Conservation (phyloP, 2,888 invertebrate species). For the Masnerella sp. region DNA sequence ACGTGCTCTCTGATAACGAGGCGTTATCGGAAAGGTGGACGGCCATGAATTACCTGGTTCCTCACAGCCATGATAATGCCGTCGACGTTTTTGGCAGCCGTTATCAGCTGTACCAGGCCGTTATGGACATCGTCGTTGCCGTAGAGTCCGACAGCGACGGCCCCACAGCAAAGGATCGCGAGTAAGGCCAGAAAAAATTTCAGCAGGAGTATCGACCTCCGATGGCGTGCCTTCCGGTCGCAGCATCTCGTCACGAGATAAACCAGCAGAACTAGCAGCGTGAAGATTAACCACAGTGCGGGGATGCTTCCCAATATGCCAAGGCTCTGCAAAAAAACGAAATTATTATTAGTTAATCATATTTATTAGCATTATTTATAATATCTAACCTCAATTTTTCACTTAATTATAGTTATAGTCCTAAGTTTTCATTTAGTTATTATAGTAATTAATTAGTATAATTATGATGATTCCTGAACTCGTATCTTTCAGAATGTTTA, state of each 20-base stretch:
- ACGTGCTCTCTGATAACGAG: background rate
- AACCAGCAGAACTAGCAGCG: constrained; percentile 91
- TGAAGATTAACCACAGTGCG: constrained; percentile 94
- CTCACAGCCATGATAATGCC: constrained; percentile 87
- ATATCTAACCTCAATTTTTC: too few species aligned
- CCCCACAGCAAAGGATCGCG: constrained; percentile 92
- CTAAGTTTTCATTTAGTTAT: too few species aligned
- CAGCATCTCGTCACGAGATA: constrained; percentile 97
- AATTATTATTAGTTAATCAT: background rate
- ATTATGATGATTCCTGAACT: too few species aligned
- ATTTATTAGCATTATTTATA: too few species aligned
- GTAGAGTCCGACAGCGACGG: constrained; percentile 93
- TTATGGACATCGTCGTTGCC: constrained; percentile 97
- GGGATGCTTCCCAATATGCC: constrained; percentile 95
- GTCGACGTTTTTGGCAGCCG: constrained; percentile 89
- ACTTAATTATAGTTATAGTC: too few species aligned
- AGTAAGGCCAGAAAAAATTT: constrained; percentile 88
- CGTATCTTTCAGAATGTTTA: too few species aligned
- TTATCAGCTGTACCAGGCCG: constrained; percentile 85
- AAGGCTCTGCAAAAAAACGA: constrained; percentile 85
- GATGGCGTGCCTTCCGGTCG: constrained; percentile 93
- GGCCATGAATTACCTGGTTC: constrained; percentile 82
- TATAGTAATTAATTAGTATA: too few species aligned
- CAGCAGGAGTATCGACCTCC: constrained; percentile 91
- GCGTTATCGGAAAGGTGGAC: background rate